A percentile compares a stretch with the other conserved stretches of the same genome.
Evolutionary conservation across 2,797 vertebrate species (phyloP).

Genomic region (Phalanger gymnotis): DNA sequence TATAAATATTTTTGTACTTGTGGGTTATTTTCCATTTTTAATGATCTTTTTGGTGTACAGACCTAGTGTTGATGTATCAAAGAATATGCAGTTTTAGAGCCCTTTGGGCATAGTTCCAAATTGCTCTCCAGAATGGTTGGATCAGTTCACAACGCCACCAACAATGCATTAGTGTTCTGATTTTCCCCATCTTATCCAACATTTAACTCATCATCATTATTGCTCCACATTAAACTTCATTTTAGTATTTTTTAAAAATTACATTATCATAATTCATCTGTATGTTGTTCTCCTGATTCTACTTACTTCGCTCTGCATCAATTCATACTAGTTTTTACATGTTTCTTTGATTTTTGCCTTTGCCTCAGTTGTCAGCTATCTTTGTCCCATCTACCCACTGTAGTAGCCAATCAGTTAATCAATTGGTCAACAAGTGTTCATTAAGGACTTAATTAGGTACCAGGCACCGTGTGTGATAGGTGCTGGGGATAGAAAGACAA

Average conservation of each 20-base stretch:
- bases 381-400: neutral
- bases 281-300: neutral
- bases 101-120: too few relatives aligned
- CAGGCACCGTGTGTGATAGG: neutral
- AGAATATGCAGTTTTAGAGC: too few relatives aligned
- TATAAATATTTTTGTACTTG: too few relatives aligned
- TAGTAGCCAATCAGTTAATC: neutral
- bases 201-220: neutral
- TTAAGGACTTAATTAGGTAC: neutral
- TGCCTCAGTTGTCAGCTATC: neutral
- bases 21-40: too few relatives aligned
- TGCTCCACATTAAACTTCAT: neutral
- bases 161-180: too few relatives aligned
- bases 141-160: too few relatives aligned
- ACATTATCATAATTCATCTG: neutral
- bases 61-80: too few relatives aligned
- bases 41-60: too few relatives aligned
- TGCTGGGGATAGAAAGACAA: neutral
- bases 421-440: neutral
- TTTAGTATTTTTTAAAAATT: neutral
- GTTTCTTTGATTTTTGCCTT: neutral
- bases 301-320: neutral
- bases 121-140: too few relatives aligned
- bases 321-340: neutral
- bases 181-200: too few relatives aligned